These are phyloP conservation scores for Lycocorax pyrrhopterus DNA, from an alignment of 2,113 vertebrate genomes.

Conservation along the genomic window DNA sequence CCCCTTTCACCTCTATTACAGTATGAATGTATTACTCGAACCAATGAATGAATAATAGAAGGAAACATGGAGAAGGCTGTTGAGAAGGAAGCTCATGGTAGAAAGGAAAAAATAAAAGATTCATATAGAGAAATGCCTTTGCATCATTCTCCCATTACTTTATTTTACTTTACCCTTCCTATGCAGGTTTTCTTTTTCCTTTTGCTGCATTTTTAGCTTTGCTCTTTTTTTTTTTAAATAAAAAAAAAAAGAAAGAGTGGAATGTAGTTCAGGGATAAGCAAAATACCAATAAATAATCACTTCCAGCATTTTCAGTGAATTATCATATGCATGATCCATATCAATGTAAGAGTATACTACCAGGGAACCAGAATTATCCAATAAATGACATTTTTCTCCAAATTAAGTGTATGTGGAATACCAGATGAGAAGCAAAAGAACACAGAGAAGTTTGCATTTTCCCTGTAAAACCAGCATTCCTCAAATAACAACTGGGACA, in stretches of 20 bases:
- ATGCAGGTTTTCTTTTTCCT: not conserved
- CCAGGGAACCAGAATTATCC: not conserved
- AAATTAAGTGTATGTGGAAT: not conserved
- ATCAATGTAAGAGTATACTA: not conserved
- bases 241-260: not conserved
- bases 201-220: not conserved
- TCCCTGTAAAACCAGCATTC: not conserved
- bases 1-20: conserved; percentile 84
- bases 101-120: not conserved
- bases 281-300: not conserved
- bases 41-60: conserved; percentile 65
- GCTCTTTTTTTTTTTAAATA: not conserved
- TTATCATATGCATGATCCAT: not conserved
- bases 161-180: conserved; percentile 1
- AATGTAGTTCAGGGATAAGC: not conserved
- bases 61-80: not conserved
- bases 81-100: not conserved
- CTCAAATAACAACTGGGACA: not conserved
- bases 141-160: not conserved
- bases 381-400: not conserved
- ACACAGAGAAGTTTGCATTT: not conserved
- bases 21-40: conserved; percentile 72
- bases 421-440: not conserved
- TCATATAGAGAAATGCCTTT: not conserved
- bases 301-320: not conserved